Evolutionary conservation across 2,797 vertebrate species (phyloP).

Genomic region (Etheostoma perlongum): DNA sequence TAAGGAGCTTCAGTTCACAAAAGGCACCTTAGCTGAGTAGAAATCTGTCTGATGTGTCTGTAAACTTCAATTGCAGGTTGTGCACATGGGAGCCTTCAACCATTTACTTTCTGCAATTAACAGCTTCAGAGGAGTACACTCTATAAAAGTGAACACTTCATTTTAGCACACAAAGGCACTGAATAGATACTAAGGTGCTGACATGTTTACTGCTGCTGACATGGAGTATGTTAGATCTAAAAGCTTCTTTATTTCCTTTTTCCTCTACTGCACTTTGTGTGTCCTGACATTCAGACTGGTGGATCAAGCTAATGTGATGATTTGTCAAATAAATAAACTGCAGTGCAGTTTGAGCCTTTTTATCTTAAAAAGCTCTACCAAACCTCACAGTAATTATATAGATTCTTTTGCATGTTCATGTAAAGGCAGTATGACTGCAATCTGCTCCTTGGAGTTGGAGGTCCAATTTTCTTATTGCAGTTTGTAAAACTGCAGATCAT

Average conservation of each 20-base stretch:
- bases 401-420: constrained; percentile 24
- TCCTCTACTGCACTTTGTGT: constrained; percentile 39
- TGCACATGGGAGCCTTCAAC: constrained; percentile 71
- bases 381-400: neutral
- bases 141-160: constrained; percentile 62
- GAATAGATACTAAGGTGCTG: constrained; percentile 54
- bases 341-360: constrained; percentile 23
- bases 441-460: constrained; percentile 53
- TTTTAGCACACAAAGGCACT: constrained; percentile 57
- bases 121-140: constrained; percentile 57
- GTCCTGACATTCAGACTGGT: constrained; percentile 12
- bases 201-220: constrained; percentile 71
- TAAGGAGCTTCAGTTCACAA: constrained; percentile 74
- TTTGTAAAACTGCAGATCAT: constrained; percentile 71
- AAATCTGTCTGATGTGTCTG: constrained; percentile 65
- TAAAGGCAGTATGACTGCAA: constrained; percentile 14
- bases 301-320: constrained; percentile 31
- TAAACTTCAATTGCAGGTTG: constrained; percentile 74
- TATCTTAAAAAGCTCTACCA: constrained; percentile 18
- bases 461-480: constrained; percentile 61
- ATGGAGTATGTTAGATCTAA: constrained; percentile 59
- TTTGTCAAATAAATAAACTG: constrained; percentile 40
- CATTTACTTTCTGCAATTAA: constrained; percentile 70
- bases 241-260: constrained; percentile 69
- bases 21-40: constrained; percentile 64